These are phyloP conservation scores for Mesoligia furuncula DNA, from an alignment of 2,888 invertebrate genomes.

Conservation along the genomic window DNA sequence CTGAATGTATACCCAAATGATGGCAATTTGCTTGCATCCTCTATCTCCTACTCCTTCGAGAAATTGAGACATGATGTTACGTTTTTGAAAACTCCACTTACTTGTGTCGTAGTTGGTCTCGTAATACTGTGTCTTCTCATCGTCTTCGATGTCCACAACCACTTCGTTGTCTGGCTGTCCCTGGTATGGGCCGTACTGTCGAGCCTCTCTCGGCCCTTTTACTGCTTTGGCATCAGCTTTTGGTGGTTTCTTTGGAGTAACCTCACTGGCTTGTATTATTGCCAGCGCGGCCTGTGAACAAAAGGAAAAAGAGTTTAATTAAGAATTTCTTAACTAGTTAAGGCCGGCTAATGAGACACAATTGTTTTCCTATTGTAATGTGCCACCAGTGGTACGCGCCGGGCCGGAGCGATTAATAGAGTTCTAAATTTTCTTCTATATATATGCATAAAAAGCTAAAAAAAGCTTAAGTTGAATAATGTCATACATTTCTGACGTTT, in stretches of 20 bases:
- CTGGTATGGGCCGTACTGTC: slow-evolving; percentile 73
- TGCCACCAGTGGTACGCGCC: too few relatives aligned
- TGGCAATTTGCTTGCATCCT: not conserved
- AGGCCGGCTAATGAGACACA: too few relatives aligned
- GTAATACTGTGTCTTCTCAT: slow-evolving; percentile 94
- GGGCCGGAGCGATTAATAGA: not conserved
- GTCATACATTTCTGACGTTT: not conserved
- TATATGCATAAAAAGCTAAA: not conserved
- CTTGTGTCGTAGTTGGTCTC: slow-evolving; percentile 94
- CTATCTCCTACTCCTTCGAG: not conserved
- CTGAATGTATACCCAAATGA: not conserved
- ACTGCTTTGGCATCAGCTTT: slow-evolving; percentile 66
- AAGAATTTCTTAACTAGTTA: not conserved
- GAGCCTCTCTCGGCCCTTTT: slow-evolving; percentile 71
- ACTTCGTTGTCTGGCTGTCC: slow-evolving; percentile 89
- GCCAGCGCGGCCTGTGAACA: slow-evolving; percentile 83
- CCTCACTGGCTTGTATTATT: slow-evolving; percentile 79
- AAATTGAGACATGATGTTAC: not conserved
- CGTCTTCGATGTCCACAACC: slow-evolving; percentile 93
- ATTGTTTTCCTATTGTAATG: too few relatives aligned
- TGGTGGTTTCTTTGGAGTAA: slow-evolving; percentile 69
- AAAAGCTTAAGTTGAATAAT: not conserved
- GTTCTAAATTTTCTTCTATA: not conserved
- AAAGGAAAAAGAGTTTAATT: slow-evolving; percentile 56
- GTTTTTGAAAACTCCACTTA: slow-evolving; percentile 82